A percentile compares a stretch with the other conserved stretches of the same genome.
phyloP scores from a whole-genome alignment of 2,113 vertebrate genomes.

The Opisthocomus hoazin region DNA sequence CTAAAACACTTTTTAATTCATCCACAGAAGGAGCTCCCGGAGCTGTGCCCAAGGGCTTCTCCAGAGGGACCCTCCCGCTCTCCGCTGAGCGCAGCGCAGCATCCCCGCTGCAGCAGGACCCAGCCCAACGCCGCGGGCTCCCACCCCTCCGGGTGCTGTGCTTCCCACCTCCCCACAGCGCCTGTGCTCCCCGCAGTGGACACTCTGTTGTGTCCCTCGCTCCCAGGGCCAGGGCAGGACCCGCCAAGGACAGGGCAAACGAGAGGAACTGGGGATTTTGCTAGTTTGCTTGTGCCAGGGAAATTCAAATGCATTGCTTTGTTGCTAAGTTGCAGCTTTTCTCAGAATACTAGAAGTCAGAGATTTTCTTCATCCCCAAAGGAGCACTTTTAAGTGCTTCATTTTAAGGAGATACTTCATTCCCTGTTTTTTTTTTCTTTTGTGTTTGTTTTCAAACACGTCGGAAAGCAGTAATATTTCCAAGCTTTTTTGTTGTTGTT shows the following conservation, averaged over 20 bases:
- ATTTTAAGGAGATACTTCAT: conserved; percentile 3
- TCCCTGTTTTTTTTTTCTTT: background rate
- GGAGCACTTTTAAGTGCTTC: conserved; percentile 47
- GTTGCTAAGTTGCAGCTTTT: conserved; percentile 4
- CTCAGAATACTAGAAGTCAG: background rate
- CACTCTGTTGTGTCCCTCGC: background rate
- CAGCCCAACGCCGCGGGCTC: fast-evolving
- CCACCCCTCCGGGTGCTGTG: background rate
- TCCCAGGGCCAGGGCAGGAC: background rate
- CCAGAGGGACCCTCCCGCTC: background rate
- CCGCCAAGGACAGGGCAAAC: background rate
- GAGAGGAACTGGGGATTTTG: fast-evolving
- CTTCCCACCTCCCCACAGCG: background rate
- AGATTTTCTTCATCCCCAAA: conserved; percentile 44
- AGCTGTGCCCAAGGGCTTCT: background rate
- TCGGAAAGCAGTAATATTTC: conserved; percentile 16
- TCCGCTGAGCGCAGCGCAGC: fast-evolving
- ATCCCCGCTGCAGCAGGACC: fast-evolving
- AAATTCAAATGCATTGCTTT: conserved; percentile 33
- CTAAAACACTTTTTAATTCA: background rate
- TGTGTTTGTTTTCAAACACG: conserved; percentile 60
- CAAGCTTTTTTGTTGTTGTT: background rate
- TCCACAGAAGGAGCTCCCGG: background rate
- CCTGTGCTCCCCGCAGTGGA: background rate
- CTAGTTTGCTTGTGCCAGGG: background rate